Evolutionary conservation across 2,797 vertebrate species (phyloP).

Genomic region (Acipenser ruthenus): DNA sequence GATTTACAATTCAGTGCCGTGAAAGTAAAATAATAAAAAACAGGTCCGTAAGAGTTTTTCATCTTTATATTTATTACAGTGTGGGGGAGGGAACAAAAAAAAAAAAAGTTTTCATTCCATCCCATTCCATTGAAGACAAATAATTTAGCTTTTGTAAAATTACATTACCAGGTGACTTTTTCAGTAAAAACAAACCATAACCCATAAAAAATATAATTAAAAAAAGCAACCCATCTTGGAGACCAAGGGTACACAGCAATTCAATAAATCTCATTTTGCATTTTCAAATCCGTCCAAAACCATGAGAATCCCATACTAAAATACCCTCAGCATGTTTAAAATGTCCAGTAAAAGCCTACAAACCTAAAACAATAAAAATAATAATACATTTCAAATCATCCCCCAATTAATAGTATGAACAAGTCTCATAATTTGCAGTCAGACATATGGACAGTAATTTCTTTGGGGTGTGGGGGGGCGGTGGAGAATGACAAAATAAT

Average conservation of each 20-base stretch:
- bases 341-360: neutral
- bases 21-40: neutral
- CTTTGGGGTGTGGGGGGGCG: too few species aligned
- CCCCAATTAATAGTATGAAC: constrained; percentile 52
- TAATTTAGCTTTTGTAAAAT: constrained; percentile 72
- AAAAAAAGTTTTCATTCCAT: neutral
- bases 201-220: constrained; percentile 25
- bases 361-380: constrained; percentile 4
- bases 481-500: constrained; percentile 46
- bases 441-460: constrained; percentile 29
- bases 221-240: constrained; percentile 14
- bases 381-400: constrained; percentile 15
- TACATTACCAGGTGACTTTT: constrained; percentile 72
- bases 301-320: too few species aligned
- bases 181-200: constrained; percentile 30
- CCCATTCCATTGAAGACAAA: constrained; percentile 33
- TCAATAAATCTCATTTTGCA: constrained; percentile 24
- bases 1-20: too few species aligned
- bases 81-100: constrained; percentile 2
- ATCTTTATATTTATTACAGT: constrained; percentile 23
- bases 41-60: neutral
- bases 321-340: constrained; percentile 29
- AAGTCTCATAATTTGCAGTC: constrained; percentile 53
- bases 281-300: neutral
- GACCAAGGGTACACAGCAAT: constrained; percentile 34